Base-by-base conservation (phyloP, 2,797 vertebrate genomes). In the Neosilurus hyrtlii region DNA sequence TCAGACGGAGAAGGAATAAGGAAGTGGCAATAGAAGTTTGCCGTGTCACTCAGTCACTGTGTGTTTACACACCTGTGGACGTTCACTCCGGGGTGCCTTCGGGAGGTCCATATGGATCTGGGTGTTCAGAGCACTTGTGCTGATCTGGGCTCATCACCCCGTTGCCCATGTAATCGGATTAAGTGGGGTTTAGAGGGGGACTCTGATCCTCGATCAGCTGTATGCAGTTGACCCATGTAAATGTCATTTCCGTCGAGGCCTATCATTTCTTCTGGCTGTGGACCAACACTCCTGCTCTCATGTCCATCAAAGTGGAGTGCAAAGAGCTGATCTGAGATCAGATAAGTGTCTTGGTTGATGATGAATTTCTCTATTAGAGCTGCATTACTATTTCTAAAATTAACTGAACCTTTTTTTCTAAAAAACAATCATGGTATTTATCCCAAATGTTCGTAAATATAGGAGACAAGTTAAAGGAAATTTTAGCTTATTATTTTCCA, bases 51-150 rank as follows among this genome's bases (percentile, higher is more conserved):
- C 81, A 79, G 79, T 82, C 56, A 70, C 80, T 30, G 56, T 83
- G 65, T 86, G 86, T 88, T 88, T 88, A 76, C 61, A 84, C 87
- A 88, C 84, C 86, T 88, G 87, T 86, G 84, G 51, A 65, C 67
- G 49, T 62, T 65, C 80, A 59, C 65, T 73, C 22, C 3, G 16
- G 77, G 82, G 81, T 81, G 81, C 61, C 73, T 68, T 79, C 67
- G 9, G 83, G 84, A 85, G 82, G 20, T 62, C 79, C 84, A 74
- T 74, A 78, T 76, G 83, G 80, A 62, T 82, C 83, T 16, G 59
- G 37, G 70, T 24, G 43, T 24, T 82, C 80, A 35, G 54, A 43
- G 70, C 49, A 82, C 26, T 49, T 26, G 14, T 51, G 65, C 73
- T 1, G 84, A 82, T 82, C 61, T 59, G 84, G 84, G 59, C 78